Evolutionary conservation across 1,140 invertebrate genomes (phyloP).

Genomic region (Nomia melanderi): DNA sequence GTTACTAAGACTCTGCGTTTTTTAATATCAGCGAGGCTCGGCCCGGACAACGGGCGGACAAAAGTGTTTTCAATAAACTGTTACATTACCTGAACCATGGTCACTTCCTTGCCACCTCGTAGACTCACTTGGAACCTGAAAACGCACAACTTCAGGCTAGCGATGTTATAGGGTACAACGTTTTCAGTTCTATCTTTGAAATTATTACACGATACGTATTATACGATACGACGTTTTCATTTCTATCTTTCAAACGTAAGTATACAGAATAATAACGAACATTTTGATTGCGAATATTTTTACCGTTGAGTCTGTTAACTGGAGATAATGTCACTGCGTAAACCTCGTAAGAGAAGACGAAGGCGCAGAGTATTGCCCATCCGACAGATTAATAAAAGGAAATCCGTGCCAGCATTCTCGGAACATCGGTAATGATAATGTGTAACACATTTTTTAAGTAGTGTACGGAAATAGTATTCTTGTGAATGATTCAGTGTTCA

Average conservation of each 20-base stretch:
- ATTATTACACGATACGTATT: too few species aligned
- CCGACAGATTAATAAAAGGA: neutral
- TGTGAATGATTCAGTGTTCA: too few species aligned
- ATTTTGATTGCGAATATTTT: too few species aligned
- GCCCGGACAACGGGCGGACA: constrained; percentile 70
- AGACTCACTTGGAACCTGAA: too few species aligned
- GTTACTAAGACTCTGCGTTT: constrained; percentile 80
- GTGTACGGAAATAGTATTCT: too few species aligned
- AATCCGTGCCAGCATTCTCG: neutral
- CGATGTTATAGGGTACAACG: neutral
- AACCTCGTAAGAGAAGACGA: neutral
- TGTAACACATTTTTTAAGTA: neutral
- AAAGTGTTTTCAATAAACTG: constrained; percentile 81
- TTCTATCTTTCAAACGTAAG: neutral
- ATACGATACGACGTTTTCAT: too few species aligned
- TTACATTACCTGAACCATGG: constrained; percentile 77
- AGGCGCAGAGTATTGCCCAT: too few species aligned
- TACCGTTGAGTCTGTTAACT: too few species aligned
- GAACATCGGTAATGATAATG: constrained; percentile 30
- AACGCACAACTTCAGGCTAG: neutral
- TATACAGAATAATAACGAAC: too few species aligned
- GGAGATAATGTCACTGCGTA: constrained; percentile 33
- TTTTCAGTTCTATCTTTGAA: neutral
- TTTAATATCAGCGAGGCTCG: constrained; percentile 80
- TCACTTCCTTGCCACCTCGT: constrained; percentile 4